Base-by-base conservation (phyloP, 2,888 invertebrate species). In the Ectemnius cavifrons region DNA sequence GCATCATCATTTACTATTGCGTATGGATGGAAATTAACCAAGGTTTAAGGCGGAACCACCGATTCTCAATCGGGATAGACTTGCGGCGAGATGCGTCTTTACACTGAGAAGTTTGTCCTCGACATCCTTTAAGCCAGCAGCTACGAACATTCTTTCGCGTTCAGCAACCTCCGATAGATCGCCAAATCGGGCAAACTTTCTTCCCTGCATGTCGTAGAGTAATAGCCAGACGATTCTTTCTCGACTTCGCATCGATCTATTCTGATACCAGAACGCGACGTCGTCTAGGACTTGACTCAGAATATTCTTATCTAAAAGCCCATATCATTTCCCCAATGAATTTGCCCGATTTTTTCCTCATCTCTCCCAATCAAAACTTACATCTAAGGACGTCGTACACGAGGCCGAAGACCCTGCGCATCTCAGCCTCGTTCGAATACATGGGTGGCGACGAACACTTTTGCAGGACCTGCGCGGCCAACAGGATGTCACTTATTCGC, bases 311-410 rank as follows among this genome's bases (percentile, higher is more conserved):
- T 95, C 95, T 95, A 57, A 52, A 52, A 14, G 0, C 5, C 1
- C n/a, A 52, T 14, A 52, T 14, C 6, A 4, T 52, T 4, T 52
- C 2, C 47, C 2, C 1, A 16, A 16, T 14, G 16, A 52, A 16
- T 52, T 13, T 5, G 6, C 16, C 2, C 2, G 52, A 47, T 52
- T 52, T 14, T 16, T 5, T 52, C 2, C 16, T 37, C 37, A 37
- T 6, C 1, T 37, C 4, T 37, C 1, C 8, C 8, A 37, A 11
- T 37, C 8, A 11, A 1, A 37, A 37, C 37, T 94, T 91, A 95
- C 95, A 95, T 89, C 95, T 92, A 80, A 95, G 94, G 0, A 95
- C 95, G 85, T 95, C 95, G 88, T 95, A 95, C 80, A 95, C 94
- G 47, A 95, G 92, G 0, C 94, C 94, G 83, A 94, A 95, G 27